Evolutionary conservation across 2,888 invertebrate genomes (phyloP), one percentile per base, ranked within the genome.

Genomic region (Lathronympha strigana): DNA sequence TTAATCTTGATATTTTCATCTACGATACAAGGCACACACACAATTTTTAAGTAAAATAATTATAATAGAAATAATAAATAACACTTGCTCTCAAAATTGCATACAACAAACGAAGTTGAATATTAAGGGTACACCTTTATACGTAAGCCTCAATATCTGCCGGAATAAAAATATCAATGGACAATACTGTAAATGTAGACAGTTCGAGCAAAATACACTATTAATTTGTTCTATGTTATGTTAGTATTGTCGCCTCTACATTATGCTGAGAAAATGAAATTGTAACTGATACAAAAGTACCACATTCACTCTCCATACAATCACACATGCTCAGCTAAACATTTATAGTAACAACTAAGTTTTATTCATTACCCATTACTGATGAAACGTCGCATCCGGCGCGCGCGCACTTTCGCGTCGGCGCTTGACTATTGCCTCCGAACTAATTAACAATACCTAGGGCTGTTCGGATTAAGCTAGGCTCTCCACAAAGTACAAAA

Each of bases 11-110:
- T 93, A 93, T 93, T 93, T 93, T 92, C 90, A 90, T 93, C 93
- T 93, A 93, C 92, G 88, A 94, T 94, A 94, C 94, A 94, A 94
- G 94, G 94, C 94, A 94, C 94, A 94, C 94, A 93, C 94, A 93
- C 93, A 93, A 91, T 91, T 91, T 63, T 90, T 88, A 90, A 91
- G 87, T 88, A 86, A 90, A 87, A 90, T 86, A 87, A 88, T 89
- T 86, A 80, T 82, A 86, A 87, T 85, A 86, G 76, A 85, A 86
- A 84, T 83, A 84, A 88, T 87, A 89, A 91, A 90, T 86, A 87
- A 85, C 82, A 82, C 84, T 86, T 84, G 84, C 83, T 84, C 86
- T 76, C 76, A 75, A 79, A 83, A 83, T 82, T 84, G 82, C 78
- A 83, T 83, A 82, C 79, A 79, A 83, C 81, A 83, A 83, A 77